These are phyloP conservation scores for Ginglymostoma cirratum DNA, from an alignment of 2,113 vertebrate genomes.

Conservation along the genomic window DNA sequence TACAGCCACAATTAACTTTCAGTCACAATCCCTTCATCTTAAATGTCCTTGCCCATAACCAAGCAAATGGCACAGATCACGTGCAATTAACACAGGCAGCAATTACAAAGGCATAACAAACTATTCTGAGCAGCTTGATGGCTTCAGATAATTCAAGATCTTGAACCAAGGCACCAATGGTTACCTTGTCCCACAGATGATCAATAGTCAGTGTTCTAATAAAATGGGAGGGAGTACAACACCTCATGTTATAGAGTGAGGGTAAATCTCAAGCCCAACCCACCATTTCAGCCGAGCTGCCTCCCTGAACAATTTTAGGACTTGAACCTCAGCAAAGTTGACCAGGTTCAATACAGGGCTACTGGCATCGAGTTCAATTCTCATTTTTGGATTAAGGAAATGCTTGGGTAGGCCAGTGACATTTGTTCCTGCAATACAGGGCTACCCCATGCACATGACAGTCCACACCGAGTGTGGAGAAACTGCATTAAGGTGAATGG, in stretches of 20 bases:
- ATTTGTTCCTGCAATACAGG: neutral
- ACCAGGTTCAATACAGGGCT: neutral
- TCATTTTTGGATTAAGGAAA: neutral
- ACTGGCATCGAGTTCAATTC: neutral
- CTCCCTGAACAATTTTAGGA: neutral
- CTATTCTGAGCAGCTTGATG: neutral
- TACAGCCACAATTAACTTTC: neutral
- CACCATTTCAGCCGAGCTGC: neutral
- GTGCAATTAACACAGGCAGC: neutral
- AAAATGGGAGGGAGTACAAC: neutral
- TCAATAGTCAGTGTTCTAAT: neutral
- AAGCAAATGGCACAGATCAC: neutral
- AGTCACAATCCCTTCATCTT: neutral
- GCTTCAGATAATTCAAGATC: neutral
- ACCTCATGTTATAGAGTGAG: neutral
- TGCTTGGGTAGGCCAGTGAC: neutral
- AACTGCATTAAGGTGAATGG: neutral
- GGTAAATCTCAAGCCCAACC: neutral
- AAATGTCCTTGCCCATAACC: neutral
- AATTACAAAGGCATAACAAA: neutral
- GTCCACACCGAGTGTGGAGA: neutral
- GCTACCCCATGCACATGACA: neutral
- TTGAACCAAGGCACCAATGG: neutral
- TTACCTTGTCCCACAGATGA: neutral
- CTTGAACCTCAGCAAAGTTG: neutral